Evolutionary conservation across 2,797 vertebrate genomes (phyloP).

Genomic region (Gymnothorax reevesii): DNA sequence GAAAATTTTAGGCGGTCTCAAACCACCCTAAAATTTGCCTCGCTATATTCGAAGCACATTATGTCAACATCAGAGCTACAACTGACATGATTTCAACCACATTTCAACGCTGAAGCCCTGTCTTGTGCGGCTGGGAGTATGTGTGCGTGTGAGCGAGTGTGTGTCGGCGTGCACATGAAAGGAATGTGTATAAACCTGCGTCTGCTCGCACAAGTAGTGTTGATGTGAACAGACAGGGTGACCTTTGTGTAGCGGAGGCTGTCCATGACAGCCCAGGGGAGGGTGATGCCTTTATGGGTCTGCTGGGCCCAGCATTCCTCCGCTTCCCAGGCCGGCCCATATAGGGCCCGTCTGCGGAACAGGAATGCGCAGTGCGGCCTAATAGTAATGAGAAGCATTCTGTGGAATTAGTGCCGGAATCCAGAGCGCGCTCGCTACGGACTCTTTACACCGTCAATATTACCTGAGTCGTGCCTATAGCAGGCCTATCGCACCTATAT

Average conservation of each 20-base stretch:
- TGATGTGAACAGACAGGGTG: background rate
- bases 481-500: too few species aligned
- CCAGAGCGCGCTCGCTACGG: conserved; percentile 57
- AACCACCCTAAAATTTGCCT: too few species aligned
- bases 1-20: too few species aligned
- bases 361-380: conserved; percentile 69
- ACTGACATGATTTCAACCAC: too few species aligned
- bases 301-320: conserved; percentile 49
- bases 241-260: background rate
- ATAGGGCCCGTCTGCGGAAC: conserved; percentile 75
- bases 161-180: too few species aligned
- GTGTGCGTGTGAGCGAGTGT: too few species aligned
- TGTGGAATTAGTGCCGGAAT: conserved; percentile 70
- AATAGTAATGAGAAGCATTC: conserved; percentile 69
- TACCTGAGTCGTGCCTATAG: conserved; percentile 38
- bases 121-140: too few species aligned
- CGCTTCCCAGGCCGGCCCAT: conserved; percentile 66
- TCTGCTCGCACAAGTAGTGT: background rate
- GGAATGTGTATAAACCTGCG: background rate
- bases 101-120: too few species aligned
- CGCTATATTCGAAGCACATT: too few species aligned
- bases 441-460: conserved; percentile 67
- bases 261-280: background rate
- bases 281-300: conserved; percentile 7
- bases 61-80: too few species aligned